phyloP scores from a whole-genome alignment of 2,797 vertebrate species.

The Luscinia megarhynchos region DNA sequence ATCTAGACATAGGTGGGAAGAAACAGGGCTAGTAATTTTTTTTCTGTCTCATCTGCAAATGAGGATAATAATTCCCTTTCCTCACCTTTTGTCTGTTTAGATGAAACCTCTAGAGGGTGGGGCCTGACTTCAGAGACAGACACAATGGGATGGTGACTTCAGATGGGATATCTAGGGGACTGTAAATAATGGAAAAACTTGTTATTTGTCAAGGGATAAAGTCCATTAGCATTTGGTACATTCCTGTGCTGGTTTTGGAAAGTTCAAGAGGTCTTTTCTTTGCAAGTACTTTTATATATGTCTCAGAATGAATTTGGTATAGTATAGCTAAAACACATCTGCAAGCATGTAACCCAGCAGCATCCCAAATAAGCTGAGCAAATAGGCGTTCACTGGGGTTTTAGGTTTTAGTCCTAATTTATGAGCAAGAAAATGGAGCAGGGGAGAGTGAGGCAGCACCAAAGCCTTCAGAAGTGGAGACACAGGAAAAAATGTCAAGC shows the following conservation, averaged over 20 bases:
- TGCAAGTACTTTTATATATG: not conserved
- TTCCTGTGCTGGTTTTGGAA: not conserved
- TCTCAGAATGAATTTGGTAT: not conserved
- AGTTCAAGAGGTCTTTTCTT: slow-evolving; percentile 31
- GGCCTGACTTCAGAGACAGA: not conserved
- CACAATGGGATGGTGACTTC: not conserved
- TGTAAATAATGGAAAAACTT: not conserved
- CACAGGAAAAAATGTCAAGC: not conserved
- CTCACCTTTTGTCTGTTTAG: not conserved
- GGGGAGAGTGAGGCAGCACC: not conserved
- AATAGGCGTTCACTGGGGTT: not conserved
- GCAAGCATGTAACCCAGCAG: not conserved
- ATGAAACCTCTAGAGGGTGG: slow-evolving; percentile 14
- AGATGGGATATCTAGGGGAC: not conserved
- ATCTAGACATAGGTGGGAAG: not conserved
- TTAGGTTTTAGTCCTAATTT: not conserved
- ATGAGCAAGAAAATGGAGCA: not conserved
- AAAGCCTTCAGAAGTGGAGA: not conserved
- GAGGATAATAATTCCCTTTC: slow-evolving; percentile 34
- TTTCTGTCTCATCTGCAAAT: slow-evolving; percentile 25
- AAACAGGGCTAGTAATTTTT: not conserved
- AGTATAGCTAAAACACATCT: not conserved
- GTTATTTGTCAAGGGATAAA: not conserved
- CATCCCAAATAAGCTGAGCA: not conserved
- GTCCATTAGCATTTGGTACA: not conserved